phyloP scores from a whole-genome alignment of 1,140 invertebrate genomes.

The Oppia nitens region DNA sequence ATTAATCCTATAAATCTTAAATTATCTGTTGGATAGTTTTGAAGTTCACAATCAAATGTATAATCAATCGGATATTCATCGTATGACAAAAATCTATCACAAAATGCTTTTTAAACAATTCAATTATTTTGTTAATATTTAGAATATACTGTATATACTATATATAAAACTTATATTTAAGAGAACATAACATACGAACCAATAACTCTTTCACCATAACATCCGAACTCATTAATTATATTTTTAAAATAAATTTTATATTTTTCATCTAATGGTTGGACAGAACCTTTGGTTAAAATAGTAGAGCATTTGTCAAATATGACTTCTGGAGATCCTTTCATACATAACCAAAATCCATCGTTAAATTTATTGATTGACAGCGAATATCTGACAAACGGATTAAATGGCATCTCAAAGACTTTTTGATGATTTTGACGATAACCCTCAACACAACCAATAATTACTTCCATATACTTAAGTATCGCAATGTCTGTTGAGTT shows the following conservation, averaged over 20 bases:
- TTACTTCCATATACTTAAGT: slow-evolving; percentile 24
- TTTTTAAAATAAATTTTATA: slow-evolving; percentile 52
- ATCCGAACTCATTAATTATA: slow-evolving; percentile 40
- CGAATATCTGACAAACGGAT: slow-evolving; percentile 2
- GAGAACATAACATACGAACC: no score
- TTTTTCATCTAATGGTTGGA: slow-evolving; percentile 28
- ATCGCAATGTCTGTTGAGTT: slow-evolving; percentile 27
- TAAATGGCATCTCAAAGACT: slow-evolving; percentile 29
- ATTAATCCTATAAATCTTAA: slow-evolving; percentile 31
- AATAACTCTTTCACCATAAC: slow-evolving; percentile 40
- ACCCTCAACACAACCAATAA: slow-evolving; percentile 18
- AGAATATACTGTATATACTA: no score
- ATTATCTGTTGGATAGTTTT: slow-evolving; percentile 27
- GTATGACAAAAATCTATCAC: slow-evolving; percentile 21
- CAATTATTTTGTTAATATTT: no score
- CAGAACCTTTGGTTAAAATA: slow-evolving; percentile 7
- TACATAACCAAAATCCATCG: slow-evolving; percentile 60
- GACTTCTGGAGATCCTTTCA: slow-evolving; percentile 98
- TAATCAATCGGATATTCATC: slow-evolving; percentile 27
- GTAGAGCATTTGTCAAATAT: slow-evolving; percentile 75
- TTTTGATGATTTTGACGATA: slow-evolving; percentile 21
- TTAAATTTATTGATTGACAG: slow-evolving; percentile 5
- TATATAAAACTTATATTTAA: no score
- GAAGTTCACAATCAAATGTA: slow-evolving; percentile 27
- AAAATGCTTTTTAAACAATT: slow-evolving; percentile 60